A percentile compares a stretch with the other conserved stretches of the same genome.
phyloP scores from a whole-genome alignment of 2,888 invertebrate genomes.

The Eilema sororculum region DNA sequence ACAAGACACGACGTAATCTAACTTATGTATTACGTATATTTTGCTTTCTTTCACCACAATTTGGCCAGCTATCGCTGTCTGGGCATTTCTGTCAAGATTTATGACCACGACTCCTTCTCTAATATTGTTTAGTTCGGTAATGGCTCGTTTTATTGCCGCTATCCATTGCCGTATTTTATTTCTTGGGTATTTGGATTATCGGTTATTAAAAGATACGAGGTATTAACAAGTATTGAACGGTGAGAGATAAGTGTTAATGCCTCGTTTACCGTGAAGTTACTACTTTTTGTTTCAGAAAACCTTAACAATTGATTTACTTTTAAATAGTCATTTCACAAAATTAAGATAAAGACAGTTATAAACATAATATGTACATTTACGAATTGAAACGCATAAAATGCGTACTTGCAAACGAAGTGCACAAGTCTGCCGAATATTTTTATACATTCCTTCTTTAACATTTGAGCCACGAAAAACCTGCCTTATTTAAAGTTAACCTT shows the following conservation, averaged over 20 bases:
- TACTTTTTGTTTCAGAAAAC: neutral
- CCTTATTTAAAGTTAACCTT: constrained; percentile 36
- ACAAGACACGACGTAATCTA: constrained; percentile 67
- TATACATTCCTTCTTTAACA: constrained; percentile 26
- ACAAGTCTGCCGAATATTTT: constrained; percentile 19
- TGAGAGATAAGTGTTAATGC: neutral
- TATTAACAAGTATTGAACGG: constrained; percentile 46
- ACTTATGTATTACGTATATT: constrained; percentile 69
- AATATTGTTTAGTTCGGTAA: constrained; percentile 85
- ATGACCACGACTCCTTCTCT: constrained; percentile 75
- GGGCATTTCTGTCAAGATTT: constrained; percentile 78
- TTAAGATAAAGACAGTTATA: no score
- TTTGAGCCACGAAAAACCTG: constrained; percentile 28
- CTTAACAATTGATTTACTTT: neutral
- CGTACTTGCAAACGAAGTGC: neutral
- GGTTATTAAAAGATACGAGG: constrained; percentile 65
- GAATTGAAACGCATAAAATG: neutral
- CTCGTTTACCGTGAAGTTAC: neutral
- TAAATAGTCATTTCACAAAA: neutral
- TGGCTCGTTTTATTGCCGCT: constrained; percentile 56
- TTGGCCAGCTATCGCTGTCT: constrained; percentile 73
- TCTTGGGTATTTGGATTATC: constrained; percentile 66
- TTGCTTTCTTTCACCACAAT: constrained; percentile 72
- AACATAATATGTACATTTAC: no score
- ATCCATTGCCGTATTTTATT: constrained; percentile 74